Evolutionary conservation across 2,888 invertebrate genomes (phyloP).

Genomic region (Rotaria socialis): DNA sequence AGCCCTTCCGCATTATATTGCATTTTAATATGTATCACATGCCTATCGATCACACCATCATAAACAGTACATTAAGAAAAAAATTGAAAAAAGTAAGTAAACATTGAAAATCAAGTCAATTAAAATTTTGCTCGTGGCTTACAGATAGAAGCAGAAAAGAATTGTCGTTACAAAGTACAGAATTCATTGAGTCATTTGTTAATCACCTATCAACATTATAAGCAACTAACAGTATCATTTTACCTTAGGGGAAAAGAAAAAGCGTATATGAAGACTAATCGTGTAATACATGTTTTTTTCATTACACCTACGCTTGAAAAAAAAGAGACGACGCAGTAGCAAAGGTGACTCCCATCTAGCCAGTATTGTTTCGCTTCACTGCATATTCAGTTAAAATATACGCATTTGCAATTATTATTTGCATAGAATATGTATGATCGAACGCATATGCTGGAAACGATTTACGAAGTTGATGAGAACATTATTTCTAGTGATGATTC

Average conservation of each 20-base stretch:
- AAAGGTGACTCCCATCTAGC: neutral
- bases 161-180: no score
- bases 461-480: neutral
- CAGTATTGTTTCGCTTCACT: neutral
- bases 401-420: neutral
- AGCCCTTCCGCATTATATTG: no score
- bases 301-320: neutral
- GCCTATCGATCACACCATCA: no score
- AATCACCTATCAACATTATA: neutral
- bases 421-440: neutral
- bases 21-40: no score
- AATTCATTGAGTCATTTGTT: no score
- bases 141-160: no score
- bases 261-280: no score
- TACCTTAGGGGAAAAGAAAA: neutral
- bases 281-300: neutral
- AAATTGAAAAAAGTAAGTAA: no score
- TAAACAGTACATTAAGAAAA: no score
- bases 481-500: neutral
- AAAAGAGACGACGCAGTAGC: neutral
- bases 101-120: no score
- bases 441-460: neutral
- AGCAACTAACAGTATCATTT: neutral
- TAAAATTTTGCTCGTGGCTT: no score
- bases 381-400: neutral